Conservation (phyloP, 2,113 vertebrate species). For the Dasyornis broadbenti region DNA sequence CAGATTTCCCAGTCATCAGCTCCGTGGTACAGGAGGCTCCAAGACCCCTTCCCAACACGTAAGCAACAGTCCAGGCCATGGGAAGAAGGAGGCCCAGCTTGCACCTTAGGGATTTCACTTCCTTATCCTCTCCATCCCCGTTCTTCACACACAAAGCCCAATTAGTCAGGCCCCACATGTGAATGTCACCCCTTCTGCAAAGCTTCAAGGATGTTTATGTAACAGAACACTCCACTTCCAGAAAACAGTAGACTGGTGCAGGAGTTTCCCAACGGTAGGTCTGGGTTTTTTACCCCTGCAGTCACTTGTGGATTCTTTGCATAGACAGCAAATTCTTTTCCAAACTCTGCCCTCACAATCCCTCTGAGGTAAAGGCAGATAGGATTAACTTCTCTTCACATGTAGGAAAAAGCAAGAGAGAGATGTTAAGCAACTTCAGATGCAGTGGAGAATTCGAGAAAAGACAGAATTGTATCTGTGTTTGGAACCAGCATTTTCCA, state of each 20-base stretch:
- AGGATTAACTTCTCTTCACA: constrained; percentile 25
- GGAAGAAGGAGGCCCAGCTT: constrained; percentile 53
- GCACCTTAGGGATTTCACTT: constrained; percentile 63
- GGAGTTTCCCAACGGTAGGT: constrained; percentile 4
- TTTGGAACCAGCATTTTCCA: background rate
- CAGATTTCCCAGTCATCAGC: background rate
- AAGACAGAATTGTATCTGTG: background rate
- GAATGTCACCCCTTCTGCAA: constrained; percentile 51
- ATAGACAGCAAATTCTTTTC: constrained; percentile 22
- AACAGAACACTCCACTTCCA: constrained; percentile 50
- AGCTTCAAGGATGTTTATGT: constrained; percentile 61
- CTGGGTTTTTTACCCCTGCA: background rate
- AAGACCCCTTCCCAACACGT: constrained; percentile 25
- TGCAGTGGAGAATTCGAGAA: background rate
- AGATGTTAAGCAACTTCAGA: background rate
- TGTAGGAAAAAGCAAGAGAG: background rate
- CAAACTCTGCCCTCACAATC: constrained; percentile 16
- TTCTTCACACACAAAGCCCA: constrained; percentile 44
- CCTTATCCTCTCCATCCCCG: constrained; percentile 20
- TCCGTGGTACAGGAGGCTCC: background rate
- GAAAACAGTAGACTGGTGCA: constrained; percentile 1
- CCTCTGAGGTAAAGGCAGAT: constrained; percentile 35
- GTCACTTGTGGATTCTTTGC: constrained; percentile 23
- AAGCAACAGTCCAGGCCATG: constrained; percentile 36
- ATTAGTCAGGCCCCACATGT: constrained; percentile 52